Conservation (phyloP, 2,888 invertebrate genomes). For the Nomada lathburiana region DNA sequence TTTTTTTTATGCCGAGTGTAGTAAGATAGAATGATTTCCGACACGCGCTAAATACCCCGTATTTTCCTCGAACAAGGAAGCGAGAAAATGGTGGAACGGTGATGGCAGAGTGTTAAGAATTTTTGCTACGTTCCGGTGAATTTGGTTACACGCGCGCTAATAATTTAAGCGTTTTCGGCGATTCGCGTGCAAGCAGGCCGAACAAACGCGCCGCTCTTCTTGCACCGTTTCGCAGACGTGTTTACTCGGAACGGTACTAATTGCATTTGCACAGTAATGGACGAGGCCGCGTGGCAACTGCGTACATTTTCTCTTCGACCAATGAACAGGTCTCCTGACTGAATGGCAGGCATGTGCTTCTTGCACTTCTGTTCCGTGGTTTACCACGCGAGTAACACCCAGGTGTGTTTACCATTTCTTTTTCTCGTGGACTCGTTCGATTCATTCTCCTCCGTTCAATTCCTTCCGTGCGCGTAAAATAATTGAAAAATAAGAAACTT, state of each 20-base stretch:
- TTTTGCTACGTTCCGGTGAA: conserved; percentile 19
- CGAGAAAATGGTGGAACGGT: background rate
- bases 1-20: background rate
- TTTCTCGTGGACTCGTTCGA: background rate
- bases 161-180: conserved; percentile 67
- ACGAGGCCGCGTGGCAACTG: conserved; percentile 70
- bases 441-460: no score
- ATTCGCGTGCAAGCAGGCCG: conserved; percentile 32
- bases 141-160: conserved; percentile 28
- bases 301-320: conserved; percentile 53
- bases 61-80: conserved; percentile 29
- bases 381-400: conserved; percentile 11
- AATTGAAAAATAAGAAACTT: no score
- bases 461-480: no score
- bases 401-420: conserved; percentile 15
- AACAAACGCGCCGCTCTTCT: conserved; percentile 65
- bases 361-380: conserved; percentile 42
- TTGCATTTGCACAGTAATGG: conserved; percentile 80
- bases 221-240: conserved; percentile 50
- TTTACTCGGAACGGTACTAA: conserved; percentile 76
- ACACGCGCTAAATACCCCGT: background rate
- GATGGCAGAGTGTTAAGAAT: conserved; percentile 23
- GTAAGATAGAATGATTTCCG: background rate
- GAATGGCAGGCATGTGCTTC: conserved; percentile 44
- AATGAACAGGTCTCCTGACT: conserved; percentile 48